Base-by-base conservation (phyloP, 1,140 invertebrate genomes). In the Drosophila sechellia region DNA sequence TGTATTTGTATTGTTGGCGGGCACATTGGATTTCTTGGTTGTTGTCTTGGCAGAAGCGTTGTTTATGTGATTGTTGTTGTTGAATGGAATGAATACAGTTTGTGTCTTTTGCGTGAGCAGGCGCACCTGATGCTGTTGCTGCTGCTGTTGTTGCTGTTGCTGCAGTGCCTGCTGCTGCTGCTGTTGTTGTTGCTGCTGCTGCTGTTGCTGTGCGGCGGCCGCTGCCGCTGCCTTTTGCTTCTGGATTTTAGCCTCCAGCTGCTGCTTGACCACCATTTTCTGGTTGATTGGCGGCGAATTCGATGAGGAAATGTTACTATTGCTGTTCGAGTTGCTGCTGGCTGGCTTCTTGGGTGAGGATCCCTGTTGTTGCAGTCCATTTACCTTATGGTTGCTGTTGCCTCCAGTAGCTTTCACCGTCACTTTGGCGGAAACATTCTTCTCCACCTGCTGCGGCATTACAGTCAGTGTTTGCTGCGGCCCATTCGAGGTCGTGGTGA, bases 221-320 rank as follows among this genome's bases (percentile, higher is more conserved):
- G 90, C 90, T 37, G 84, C 84, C 10, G 90, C 90, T 39, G 91
- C 90, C 61, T 92, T 91, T 70, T 92, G 91, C 63, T 92, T 92
- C 53, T 95, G 95, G 77, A 94, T 94, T 79, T 95, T 95, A 40
- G 95, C 94, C 69, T 96, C 95, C 63, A 96, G 92, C 61, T 96
- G 94, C 60, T 95, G 95, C 65, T 95, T 95, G 1, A 95, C 93
- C 13, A 95, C 93, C 49, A 95, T 85, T 52, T 94, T 94, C 40
- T 92, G 91, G 50, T 63, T 92, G 5, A 91, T 77, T 2, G 83
- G 77, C 10, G 85, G 68, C 8, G 85, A 45, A 52, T 64, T 74
- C 4, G 37, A 1, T 0, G 70, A 22, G n/a, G 70, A 31, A n/a
- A 45, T 63, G 39, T 48, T 48, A 48, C 50, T 49, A 46, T 6